Evolutionary conservation across 2,113 vertebrate genomes (phyloP).

Genomic region (Macquaria australasica): DNA sequence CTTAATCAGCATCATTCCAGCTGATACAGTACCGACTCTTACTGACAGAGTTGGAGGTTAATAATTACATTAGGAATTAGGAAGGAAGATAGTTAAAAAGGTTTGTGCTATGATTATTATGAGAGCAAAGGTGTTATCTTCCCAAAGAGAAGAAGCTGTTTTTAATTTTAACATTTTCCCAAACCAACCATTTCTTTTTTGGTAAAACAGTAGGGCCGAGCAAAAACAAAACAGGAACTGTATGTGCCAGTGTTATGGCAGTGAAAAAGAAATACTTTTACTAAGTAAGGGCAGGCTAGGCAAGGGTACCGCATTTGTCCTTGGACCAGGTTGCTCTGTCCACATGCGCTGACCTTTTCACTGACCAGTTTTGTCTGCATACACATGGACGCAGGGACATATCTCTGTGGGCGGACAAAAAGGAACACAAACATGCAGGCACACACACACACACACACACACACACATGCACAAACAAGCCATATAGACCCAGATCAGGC

Average conservation of each 20-base stretch:
- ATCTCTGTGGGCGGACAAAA: conserved; percentile 47
- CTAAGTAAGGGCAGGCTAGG: background rate
- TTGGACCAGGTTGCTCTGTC: conserved; percentile 59
- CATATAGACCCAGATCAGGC: background rate
- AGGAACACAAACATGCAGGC: conserved; percentile 24
- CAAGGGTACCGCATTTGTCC: conserved; percentile 31
- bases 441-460: background rate
- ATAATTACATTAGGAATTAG: background rate
- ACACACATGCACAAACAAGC: conserved; percentile 1
- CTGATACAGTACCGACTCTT: background rate
- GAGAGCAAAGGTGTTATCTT: background rate
- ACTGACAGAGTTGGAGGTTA: background rate
- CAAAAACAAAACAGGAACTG: conserved; percentile 28
- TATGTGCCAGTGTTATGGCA: conserved; percentile 2
- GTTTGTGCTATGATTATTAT: background rate
- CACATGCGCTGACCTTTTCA: conserved; percentile 59
- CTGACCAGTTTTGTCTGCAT: conserved; percentile 47
- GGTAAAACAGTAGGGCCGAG: background rate
- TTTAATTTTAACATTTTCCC: background rate
- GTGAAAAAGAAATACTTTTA: background rate
- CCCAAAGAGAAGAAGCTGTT: background rate
- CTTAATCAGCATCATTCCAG: background rate
- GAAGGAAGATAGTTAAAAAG: background rate
- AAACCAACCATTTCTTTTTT: background rate
- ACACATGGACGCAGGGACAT: conserved; percentile 31